These are phyloP conservation scores for Dasypogon diadema DNA, from an alignment of 2,888 invertebrate species.

Conservation along the genomic window DNA sequence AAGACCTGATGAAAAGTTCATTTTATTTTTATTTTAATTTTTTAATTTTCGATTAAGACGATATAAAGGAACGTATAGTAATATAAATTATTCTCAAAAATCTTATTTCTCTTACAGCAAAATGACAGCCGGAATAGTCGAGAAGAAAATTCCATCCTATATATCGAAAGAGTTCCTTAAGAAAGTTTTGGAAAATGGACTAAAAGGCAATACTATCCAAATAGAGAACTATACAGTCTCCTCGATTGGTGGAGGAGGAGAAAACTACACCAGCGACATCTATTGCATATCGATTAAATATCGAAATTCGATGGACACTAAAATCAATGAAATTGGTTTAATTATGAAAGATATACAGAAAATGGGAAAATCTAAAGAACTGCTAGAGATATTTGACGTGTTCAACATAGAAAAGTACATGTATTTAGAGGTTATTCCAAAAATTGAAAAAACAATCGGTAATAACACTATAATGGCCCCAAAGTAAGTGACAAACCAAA, in stretches of 20 bases:
- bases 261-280: slow-evolving; percentile 67
- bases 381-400: slow-evolving; percentile 68
- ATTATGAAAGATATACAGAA: slow-evolving; percentile 66
- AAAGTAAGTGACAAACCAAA: slow-evolving; percentile 59
- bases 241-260: slow-evolving; percentile 63
- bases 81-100: too few species aligned
- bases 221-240: slow-evolving; percentile 63
- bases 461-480: slow-evolving; percentile 65
- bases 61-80: too few species aligned
- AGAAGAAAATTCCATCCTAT: not conserved
- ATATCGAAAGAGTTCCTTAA: slow-evolving; percentile 49
- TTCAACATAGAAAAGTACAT: slow-evolving; percentile 69
- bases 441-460: slow-evolving; percentile 68
- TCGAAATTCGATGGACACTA: slow-evolving; percentile 57
- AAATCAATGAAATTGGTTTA: slow-evolving; percentile 62
- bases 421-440: slow-evolving; percentile 68
- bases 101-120: too few species aligned
- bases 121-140: not conserved
- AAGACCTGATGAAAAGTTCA: too few species aligned
- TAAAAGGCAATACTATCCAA: slow-evolving; percentile 63
- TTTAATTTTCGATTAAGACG: too few species aligned
- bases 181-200: slow-evolving; percentile 64
- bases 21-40: too few species aligned
- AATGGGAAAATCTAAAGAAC: slow-evolving; percentile 65
- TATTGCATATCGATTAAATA: slow-evolving; percentile 61